Evolutionary conservation across 1,140 invertebrate genomes (phyloP), one percentile per base, ranked within the genome.

Genomic region (Sarcophaga bullata): DNA sequence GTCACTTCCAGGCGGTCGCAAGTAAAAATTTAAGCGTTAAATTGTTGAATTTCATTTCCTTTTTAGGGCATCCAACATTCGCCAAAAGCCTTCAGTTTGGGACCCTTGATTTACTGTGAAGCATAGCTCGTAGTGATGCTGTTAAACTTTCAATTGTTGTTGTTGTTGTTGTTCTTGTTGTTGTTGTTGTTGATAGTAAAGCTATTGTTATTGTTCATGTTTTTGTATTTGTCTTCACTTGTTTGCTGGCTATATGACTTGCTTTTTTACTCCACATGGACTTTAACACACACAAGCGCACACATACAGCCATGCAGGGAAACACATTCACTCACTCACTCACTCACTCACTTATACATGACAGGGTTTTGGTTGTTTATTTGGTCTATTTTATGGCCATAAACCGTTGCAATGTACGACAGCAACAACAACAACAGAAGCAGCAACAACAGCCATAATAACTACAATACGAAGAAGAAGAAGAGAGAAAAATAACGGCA

Each of bases 351-450:
- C 25, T 37, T n/a, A 68, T 19, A 68, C 19, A 68, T 68, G 62
- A 68, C 62, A 68, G 17, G 62, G 62, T 68, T 80, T 54, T 80
- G 76, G 15, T 87, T 87, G 87, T 87, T 87, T 87, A 86, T 87
- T 87, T 87, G 87, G 87, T 87, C 88, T 87, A 87, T 87, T 87
- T 87, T 87, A 87, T 88, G 87, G 84, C 87, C 87, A 88, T 87
- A 87, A 58, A 88, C 87, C 85, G 84, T 86, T 82, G 83, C 84
- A 84, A 81, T 84, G 84, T 73, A 58, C 54, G n/a, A 84, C 85
- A 78, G 73, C 37, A 81, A 37, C 84, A 76, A 73, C 73, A 50
- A n/a, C 37, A 81, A 37, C 84, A 76, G 68, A 68, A 50, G 9
- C 37, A 47, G n/a, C 73, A 76, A 46, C 73, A 76, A 76, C 73